These are phyloP conservation scores for Corythornis madagascariensis DNA, from an alignment of 2,113 vertebrate genomes.

Conservation along the genomic window DNA sequence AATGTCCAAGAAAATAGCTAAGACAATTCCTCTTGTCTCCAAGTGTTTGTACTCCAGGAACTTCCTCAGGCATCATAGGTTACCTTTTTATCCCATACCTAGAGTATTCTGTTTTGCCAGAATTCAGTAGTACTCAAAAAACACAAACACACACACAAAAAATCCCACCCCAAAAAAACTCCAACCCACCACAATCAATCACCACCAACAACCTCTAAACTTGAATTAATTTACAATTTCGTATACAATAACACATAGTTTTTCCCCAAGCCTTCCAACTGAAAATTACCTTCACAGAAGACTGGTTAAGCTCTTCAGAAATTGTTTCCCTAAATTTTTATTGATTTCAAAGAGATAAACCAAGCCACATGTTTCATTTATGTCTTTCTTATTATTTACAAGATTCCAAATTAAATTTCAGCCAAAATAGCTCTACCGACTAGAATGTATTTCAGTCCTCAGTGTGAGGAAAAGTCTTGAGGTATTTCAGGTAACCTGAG, in stretches of 20 bases:
- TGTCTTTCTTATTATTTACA: neutral
- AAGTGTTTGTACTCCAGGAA: neutral
- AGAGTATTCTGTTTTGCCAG: neutral
- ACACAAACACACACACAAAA: neutral
- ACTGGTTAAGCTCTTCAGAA: neutral
- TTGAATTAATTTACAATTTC: neutral
- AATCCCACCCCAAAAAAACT: too few species aligned
- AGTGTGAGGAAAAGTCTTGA: neutral
- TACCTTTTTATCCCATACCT: neutral
- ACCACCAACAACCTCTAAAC: neutral
- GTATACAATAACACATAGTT: neutral
- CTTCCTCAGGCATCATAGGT: neutral
- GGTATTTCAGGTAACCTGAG: neutral
- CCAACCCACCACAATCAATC: too few species aligned
- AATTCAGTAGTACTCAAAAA: neutral
- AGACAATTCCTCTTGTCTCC: neutral
- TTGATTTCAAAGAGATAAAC: neutral
- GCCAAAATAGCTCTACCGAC: neutral
- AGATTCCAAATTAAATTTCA: neutral
- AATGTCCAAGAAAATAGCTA: neutral
- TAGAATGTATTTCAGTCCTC: neutral
- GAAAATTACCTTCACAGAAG: neutral
- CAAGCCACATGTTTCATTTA: neutral
- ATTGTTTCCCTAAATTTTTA: neutral
- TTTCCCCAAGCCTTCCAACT: neutral